Evolutionary conservation across 2,113 vertebrate genomes (phyloP).

Genomic region (Phalacrocorax carbo): DNA sequence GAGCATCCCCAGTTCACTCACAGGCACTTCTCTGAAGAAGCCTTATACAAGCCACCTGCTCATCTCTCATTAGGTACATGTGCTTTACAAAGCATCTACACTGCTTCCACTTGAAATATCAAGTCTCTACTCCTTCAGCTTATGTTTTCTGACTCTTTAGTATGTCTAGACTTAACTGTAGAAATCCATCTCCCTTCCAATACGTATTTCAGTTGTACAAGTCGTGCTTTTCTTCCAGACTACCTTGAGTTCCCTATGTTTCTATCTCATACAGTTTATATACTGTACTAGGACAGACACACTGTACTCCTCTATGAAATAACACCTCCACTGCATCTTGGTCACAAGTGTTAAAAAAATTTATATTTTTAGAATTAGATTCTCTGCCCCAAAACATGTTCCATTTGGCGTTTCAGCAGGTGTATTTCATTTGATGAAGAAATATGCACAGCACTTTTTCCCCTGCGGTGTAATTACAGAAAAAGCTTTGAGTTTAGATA

Average conservation of each 20-base stretch:
- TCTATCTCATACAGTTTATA: not conserved
- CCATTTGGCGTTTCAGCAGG: not conserved
- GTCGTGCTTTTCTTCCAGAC: not conserved
- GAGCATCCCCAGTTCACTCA: not conserved
- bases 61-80: not conserved
- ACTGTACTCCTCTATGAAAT: not conserved
- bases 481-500: not conserved
- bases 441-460: not conserved
- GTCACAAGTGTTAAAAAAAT: not conserved
- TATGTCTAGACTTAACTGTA: not conserved
- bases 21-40: not conserved
- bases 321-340: not conserved
- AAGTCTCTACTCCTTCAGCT: not conserved
- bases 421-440: not conserved
- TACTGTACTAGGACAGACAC: not conserved
- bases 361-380: not conserved
- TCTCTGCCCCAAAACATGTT: not conserved
- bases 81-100: not conserved
- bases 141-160: not conserved
- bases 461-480: not conserved
- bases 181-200: not conserved
- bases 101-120: not conserved
- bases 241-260: not conserved
- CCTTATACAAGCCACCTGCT: not conserved
- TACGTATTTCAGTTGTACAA: not conserved